Evolutionary conservation across 1,140 invertebrate species (phyloP).

Genomic region (Papilio dardanus): DNA sequence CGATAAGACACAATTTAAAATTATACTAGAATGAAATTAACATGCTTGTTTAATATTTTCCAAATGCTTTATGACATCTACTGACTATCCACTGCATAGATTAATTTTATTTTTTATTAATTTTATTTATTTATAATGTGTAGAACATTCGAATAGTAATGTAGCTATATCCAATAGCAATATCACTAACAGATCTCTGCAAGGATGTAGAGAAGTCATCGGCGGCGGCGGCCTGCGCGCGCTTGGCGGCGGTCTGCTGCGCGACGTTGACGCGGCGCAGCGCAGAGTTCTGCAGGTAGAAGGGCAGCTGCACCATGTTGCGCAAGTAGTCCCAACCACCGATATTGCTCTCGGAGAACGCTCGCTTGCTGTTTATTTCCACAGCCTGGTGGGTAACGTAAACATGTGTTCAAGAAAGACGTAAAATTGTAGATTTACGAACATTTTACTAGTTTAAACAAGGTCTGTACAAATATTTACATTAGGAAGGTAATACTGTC

Average conservation of each 20-base stretch:
- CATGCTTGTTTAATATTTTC: too few relatives aligned
- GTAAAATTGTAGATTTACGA: background rate
- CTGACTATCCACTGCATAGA: too few relatives aligned
- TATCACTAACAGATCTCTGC: constrained; percentile 80
- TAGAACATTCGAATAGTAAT: too few relatives aligned
- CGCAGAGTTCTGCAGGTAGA: constrained; percentile 98
- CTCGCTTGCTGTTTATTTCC: constrained; percentile 93
- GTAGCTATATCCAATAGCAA: too few relatives aligned
- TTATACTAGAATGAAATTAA: too few relatives aligned
- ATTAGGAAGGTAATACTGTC: too few relatives aligned
- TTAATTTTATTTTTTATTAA: too few relatives aligned
- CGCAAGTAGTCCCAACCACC: constrained; percentile 96
- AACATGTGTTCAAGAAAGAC: background rate
- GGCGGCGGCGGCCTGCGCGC: constrained; percentile 83
- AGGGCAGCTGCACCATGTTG: constrained; percentile 98
- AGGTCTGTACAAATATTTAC: too few relatives aligned
- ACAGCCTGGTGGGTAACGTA: constrained; percentile 86
- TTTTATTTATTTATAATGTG: too few relatives aligned
- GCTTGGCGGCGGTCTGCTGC: constrained; percentile 88
- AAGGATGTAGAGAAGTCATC: constrained; percentile 77
- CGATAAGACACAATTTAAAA: too few relatives aligned
- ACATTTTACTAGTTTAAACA: too few relatives aligned
- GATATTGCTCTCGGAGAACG: constrained; percentile 95
- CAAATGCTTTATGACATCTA: too few relatives aligned
- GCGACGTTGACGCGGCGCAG: constrained; percentile 93